Conservation (phyloP, 2,113 vertebrate species). For the Neodontobutis hainanensis region DNA sequence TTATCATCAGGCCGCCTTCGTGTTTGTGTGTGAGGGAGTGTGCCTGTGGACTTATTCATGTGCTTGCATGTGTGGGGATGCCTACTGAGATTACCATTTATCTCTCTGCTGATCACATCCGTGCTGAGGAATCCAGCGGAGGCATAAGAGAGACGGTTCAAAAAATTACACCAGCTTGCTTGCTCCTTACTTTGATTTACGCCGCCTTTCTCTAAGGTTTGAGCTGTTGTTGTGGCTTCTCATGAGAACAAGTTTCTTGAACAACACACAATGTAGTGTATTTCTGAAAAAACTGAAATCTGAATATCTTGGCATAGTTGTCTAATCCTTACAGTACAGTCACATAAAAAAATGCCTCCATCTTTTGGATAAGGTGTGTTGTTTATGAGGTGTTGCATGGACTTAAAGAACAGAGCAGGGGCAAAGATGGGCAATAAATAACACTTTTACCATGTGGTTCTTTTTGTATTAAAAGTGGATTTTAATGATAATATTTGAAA, state of each 20-base stretch:
- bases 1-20: slow-evolving; percentile 52
- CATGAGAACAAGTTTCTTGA: slow-evolving; percentile 14
- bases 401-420: no score
- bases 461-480: no score
- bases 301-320: no score
- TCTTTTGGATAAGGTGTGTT: no score
- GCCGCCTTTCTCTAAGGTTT: slow-evolving; percentile 9
- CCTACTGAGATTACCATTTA: slow-evolving; percentile 56
- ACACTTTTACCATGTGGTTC: no score
- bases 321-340: no score
- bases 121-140: slow-evolving; percentile 55
- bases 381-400: no score
- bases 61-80: slow-evolving; percentile 50
- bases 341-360: no score
- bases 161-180: slow-evolving; percentile 47
- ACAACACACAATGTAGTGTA: background rate
- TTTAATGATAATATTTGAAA: no score
- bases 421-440: no score
- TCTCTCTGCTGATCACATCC: slow-evolving; percentile 65
- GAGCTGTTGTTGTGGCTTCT: slow-evolving; percentile 13
- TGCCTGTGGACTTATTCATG: slow-evolving; percentile 38
- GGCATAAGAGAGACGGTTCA: slow-evolving; percentile 48
- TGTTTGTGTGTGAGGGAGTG: slow-evolving; percentile 59
- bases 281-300: background rate
- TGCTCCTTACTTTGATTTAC: slow-evolving; percentile 39